Evolutionary conservation across 1,140 invertebrate genomes (phyloP).

Genomic region (Bombus sylvicola): DNA sequence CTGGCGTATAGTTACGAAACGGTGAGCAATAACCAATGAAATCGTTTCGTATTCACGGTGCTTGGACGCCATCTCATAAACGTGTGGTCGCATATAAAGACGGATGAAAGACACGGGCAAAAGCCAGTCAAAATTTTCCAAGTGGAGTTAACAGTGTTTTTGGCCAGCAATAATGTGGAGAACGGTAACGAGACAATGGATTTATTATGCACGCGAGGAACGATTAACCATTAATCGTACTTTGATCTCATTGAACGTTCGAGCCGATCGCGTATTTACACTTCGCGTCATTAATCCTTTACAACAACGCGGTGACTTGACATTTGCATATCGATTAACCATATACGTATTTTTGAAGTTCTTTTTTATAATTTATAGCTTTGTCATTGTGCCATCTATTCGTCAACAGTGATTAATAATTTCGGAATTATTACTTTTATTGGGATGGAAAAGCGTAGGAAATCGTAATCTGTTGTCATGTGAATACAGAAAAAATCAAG

Average conservation of each 20-base stretch:
- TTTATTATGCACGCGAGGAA: conserved; percentile 1
- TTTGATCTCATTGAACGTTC: background rate
- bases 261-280: background rate
- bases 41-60: conserved; percentile 52
- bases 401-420: background rate
- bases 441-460: background rate
- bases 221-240: conserved; percentile 1
- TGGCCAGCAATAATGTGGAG: conserved; percentile 43
- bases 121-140: conserved; percentile 58
- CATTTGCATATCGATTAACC: background rate
- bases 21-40: conserved; percentile 43
- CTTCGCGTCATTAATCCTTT: background rate
- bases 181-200: conserved; percentile 46
- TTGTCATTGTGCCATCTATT: background rate
- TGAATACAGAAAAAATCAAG: background rate
- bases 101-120: conserved; percentile 40
- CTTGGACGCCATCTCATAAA: conserved; percentile 38
- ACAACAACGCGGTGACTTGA: background rate
- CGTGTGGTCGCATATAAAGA: conserved; percentile 64
- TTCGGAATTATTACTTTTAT: background rate
- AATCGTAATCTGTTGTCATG: background rate
- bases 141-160: conserved; percentile 18
- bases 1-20: conserved; percentile 55
- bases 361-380: background rate
- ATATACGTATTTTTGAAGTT: background rate